These are phyloP conservation scores for Lochmaea crataegi DNA, from an alignment of 2,888 invertebrate genomes.

Conservation along the genomic window DNA sequence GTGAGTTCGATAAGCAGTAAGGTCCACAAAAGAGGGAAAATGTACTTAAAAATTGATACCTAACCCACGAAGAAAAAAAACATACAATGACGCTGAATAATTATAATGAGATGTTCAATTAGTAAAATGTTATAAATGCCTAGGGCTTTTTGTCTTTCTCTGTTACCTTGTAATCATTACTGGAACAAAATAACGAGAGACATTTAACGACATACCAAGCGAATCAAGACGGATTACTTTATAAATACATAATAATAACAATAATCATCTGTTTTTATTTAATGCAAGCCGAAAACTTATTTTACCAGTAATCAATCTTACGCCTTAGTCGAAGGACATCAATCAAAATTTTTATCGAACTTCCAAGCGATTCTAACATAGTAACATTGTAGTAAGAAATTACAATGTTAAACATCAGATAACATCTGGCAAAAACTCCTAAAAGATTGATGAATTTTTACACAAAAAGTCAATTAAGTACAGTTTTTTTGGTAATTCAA, in stretches of 20 bases:
- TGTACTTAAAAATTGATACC: no score
- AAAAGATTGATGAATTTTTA: constrained; percentile 37
- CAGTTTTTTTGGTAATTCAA: constrained; percentile 26
- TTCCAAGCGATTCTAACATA: constrained; percentile 27
- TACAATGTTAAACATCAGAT: constrained; percentile 36
- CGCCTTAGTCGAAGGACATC: constrained; percentile 32
- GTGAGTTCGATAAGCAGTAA: no score
- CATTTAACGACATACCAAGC: neutral
- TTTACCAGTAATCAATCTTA: constrained; percentile 29
- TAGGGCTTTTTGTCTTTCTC: neutral
- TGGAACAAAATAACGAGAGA: neutral
- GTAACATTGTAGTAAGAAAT: constrained; percentile 35
- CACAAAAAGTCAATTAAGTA: constrained; percentile 34
- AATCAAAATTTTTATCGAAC: constrained; percentile 36
- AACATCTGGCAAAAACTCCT: constrained; percentile 31
- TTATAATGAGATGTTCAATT: no score
- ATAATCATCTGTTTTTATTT: constrained; percentile 24
- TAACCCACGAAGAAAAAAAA: no score
- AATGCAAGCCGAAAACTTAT: constrained; percentile 26
- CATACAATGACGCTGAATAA: no score
- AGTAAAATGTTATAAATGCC: no score
- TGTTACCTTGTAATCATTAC: neutral
- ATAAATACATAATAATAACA: constrained; percentile 10
- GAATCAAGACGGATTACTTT: constrained; percentile 1
- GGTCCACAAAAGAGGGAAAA: no score